phyloP scores from a whole-genome alignment of 2,888 invertebrate genomes.

The Harmothoe impar region DNA sequence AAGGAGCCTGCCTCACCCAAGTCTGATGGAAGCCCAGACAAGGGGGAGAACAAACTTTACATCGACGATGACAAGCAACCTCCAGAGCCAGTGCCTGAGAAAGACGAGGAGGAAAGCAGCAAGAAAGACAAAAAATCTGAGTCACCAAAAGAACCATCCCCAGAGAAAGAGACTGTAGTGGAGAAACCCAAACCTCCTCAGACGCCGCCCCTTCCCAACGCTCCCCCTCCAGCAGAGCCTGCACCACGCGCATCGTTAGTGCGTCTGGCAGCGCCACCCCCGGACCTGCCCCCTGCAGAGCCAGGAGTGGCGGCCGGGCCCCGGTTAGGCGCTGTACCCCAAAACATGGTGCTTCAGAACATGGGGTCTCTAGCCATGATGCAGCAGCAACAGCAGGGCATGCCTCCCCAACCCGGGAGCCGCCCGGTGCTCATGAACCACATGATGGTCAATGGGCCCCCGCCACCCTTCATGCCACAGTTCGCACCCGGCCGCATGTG shows the following conservation, averaged over 20 bases:
- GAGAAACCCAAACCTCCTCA: constrained; percentile 53
- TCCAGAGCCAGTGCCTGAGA: constrained; percentile 14
- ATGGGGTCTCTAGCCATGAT: constrained; percentile 50
- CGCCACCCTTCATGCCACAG: constrained; percentile 69
- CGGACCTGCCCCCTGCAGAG: background rate
- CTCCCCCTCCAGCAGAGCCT: constrained; percentile 9
- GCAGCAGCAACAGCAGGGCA: constrained; percentile 35
- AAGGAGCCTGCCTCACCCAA: constrained; percentile 59
- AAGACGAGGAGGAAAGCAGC: constrained; percentile 20
- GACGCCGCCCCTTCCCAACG: constrained; percentile 37
- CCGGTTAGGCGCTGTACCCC: background rate
- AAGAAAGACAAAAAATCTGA: background rate
- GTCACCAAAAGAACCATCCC: background rate
- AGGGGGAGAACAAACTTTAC: background rate
- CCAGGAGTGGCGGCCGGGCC: background rate
- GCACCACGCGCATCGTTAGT: background rate
- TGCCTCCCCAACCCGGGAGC: background rate
- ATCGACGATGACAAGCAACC: background rate
- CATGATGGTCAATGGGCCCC: constrained; percentile 73
- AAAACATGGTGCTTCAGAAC: constrained; percentile 54
- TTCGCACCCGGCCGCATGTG: constrained; percentile 67
- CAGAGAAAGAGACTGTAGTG: background rate
- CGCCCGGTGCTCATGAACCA: constrained; percentile 72
- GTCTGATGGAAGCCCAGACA: background rate
- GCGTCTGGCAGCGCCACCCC: constrained; percentile 17